Percentiles rank a stretch among this genome's conserved stretches.
phyloP scores from a whole-genome alignment of 2,113 vertebrate species.

The Raja brachyura region DNA sequence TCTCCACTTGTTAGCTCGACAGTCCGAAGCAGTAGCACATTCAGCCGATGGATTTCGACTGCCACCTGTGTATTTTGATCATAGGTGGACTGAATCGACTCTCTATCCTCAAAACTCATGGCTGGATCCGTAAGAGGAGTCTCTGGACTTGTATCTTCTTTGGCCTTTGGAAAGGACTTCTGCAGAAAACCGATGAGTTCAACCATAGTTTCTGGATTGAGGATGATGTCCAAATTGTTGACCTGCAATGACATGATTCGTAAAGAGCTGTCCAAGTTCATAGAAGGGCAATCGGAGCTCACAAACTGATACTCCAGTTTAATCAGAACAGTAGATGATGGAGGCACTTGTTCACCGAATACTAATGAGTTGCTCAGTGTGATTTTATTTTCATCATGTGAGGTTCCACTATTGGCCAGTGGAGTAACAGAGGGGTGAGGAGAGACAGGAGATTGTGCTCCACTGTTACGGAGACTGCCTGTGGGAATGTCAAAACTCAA shows the following conservation, averaged over 20 bases:
- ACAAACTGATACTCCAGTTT: conserved; percentile 95
- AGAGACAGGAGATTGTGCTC: conserved; percentile 71
- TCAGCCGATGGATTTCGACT: conserved; percentile 89
- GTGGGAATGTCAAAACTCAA: conserved; percentile 89
- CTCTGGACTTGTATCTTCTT: conserved; percentile 64
- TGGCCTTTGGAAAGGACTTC: conserved; percentile 90
- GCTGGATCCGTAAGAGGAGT: conserved; percentile 58
- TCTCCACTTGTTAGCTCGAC: conserved; percentile 70
- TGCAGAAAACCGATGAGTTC: conserved; percentile 91
- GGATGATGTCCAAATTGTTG: conserved; percentile 93
- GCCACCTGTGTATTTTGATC: conserved; percentile 85
- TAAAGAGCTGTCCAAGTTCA: conserved; percentile 86
- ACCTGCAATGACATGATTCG: conserved; percentile 88
- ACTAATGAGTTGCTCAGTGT: background rate
- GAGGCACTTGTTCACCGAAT: background rate
- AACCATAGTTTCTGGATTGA: conserved; percentile 97
- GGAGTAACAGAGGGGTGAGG: conserved; percentile 50
- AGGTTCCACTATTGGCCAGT: background rate
- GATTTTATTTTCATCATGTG: background rate
- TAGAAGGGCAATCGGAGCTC: conserved; percentile 88
- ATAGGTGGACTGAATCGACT: conserved; percentile 73
- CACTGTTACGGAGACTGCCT: conserved; percentile 81
- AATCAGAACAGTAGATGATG: conserved; percentile 60
- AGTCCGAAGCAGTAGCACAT: conserved; percentile 82
- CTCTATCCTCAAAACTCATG: conserved; percentile 56